Conservation (phyloP, 2,797 vertebrate genomes). For the Oreochromis mossambicus region DNA sequence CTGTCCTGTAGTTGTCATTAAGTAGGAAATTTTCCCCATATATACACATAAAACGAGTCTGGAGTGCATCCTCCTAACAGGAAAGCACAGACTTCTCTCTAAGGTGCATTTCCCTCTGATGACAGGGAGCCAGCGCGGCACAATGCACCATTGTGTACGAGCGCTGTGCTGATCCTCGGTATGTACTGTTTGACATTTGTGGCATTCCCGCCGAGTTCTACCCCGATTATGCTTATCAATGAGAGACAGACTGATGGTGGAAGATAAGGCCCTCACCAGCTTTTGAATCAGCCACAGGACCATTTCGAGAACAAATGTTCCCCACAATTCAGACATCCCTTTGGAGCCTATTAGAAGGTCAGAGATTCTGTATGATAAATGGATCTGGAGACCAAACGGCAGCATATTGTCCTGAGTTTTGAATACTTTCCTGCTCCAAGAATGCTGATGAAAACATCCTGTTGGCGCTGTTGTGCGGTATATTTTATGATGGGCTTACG, state of each 20-base stretch:
- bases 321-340: slow-evolving; percentile 26
- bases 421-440: slow-evolving; percentile 18
- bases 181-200: slow-evolving; percentile 54
- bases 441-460: slow-evolving; percentile 33
- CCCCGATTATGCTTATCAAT: slow-evolving; percentile 59
- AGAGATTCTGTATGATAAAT: slow-evolving; percentile 49
- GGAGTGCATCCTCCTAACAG: background rate
- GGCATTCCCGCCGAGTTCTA: slow-evolving; percentile 47
- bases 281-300: slow-evolving; percentile 27
- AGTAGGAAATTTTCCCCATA: background rate
- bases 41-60: background rate
- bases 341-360: slow-evolving; percentile 50
- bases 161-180: slow-evolving; percentile 12
- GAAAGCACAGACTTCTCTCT: slow-evolving; percentile 2
- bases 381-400: slow-evolving; percentile 26
- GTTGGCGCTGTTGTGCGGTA: background rate
- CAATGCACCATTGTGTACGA: slow-evolving; percentile 54
- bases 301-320: slow-evolving; percentile 27
- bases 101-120: slow-evolving; percentile 29
- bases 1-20: background rate
- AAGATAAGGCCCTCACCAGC: slow-evolving; percentile 39
- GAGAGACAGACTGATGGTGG: slow-evolving; percentile 56
- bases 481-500: background rate
- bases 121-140: slow-evolving; percentile 17
- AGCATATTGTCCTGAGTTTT: slow-evolving; percentile 34